phyloP scores from a whole-genome alignment of 1,140 invertebrate genomes.

The Asobara japonica region DNA sequence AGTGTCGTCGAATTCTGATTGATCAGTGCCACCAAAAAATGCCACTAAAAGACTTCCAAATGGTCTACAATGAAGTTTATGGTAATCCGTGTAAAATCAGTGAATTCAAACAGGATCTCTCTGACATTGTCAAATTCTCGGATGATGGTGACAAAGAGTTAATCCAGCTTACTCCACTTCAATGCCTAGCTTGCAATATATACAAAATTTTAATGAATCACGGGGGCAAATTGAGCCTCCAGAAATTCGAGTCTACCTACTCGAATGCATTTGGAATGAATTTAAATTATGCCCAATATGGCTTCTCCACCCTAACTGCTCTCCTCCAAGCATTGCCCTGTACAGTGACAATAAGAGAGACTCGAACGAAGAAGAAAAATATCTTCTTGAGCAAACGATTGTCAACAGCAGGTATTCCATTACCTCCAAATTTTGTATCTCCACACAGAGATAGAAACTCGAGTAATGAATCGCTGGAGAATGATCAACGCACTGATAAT shows the following conservation, averaged over 20 bases:
- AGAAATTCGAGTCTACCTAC: slow-evolving; percentile 70
- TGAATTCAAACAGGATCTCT: slow-evolving; percentile 65
- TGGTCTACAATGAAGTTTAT: slow-evolving; percentile 65
- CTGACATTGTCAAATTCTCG: slow-evolving; percentile 58
- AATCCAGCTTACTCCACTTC: slow-evolving; percentile 69
- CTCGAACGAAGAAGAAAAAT: slow-evolving; percentile 56
- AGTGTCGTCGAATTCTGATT: slow-evolving; percentile 70
- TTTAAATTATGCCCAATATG: slow-evolving; percentile 69
- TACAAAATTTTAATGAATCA: slow-evolving; percentile 68
- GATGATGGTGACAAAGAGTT: slow-evolving; percentile 50
- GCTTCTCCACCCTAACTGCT: slow-evolving; percentile 65
- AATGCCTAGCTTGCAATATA: slow-evolving; percentile 70
- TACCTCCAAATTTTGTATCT: slow-evolving; percentile 44
- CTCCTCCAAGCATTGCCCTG: slow-evolving; percentile 71
- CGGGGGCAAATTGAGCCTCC: slow-evolving; percentile 66
- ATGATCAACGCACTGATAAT: slow-evolving; percentile 48
- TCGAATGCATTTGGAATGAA: slow-evolving; percentile 67
- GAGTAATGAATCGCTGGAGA: slow-evolving; percentile 59
- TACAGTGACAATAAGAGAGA: slow-evolving; percentile 65
- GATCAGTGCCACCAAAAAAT: slow-evolving; percentile 66
- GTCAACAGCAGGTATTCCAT: slow-evolving; percentile 51
- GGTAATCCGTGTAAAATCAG: slow-evolving; percentile 63
- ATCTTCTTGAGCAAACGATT: slow-evolving; percentile 64
- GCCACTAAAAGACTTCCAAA: slow-evolving; percentile 64
- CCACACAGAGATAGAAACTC: slow-evolving; percentile 57